A percentile compares a stretch with the other conserved stretches of the same genome.
phyloP scores from a whole-genome alignment of 2,888 invertebrate species.

The Eupithecia dodoneata region DNA sequence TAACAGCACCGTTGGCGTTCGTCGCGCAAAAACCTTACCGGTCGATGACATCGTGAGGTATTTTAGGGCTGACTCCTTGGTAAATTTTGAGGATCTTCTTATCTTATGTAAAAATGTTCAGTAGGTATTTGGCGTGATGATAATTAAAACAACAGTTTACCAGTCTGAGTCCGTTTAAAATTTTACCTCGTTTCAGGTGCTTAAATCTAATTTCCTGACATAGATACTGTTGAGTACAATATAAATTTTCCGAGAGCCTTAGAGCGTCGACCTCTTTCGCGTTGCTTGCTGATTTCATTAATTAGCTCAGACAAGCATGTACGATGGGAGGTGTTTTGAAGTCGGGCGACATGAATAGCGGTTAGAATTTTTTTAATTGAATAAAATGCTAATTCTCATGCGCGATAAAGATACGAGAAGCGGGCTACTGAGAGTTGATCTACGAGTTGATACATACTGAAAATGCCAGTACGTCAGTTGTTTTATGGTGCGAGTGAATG shows the following conservation, averaged over 20 bases:
- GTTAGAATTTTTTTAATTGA: slow-evolving; percentile 25
- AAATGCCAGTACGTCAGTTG: too few species aligned
- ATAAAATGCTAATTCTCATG: slow-evolving; percentile 28
- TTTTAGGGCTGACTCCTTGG: slow-evolving; percentile 77
- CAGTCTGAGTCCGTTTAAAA: not conserved
- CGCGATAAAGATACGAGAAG: slow-evolving; percentile 20
- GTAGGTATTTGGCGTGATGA: not conserved
- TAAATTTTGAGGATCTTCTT: not conserved
- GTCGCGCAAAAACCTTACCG: slow-evolving; percentile 79
- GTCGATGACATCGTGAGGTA: slow-evolving; percentile 79
- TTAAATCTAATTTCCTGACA: not conserved
- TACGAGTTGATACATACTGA: too few species aligned
- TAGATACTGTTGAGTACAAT: not conserved
- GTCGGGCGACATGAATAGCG: slow-evolving; percentile 27
- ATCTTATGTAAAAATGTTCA: not conserved
- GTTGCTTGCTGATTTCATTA: slow-evolving; percentile 19
- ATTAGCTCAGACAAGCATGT: slow-evolving; percentile 27
- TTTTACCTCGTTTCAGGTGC: not conserved
- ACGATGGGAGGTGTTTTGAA: slow-evolving; percentile 23
- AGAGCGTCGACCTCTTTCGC: slow-evolving; percentile 21
- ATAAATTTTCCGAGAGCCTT: slow-evolving; percentile 7
- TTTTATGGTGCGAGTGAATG: too few species aligned
- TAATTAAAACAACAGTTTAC: not conserved
- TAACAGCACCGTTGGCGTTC: slow-evolving; percentile 67
- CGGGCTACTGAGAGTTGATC: too few species aligned